Conservation (phyloP, 2,888 invertebrate species). For the Caenorhabditis sp. region DNA sequence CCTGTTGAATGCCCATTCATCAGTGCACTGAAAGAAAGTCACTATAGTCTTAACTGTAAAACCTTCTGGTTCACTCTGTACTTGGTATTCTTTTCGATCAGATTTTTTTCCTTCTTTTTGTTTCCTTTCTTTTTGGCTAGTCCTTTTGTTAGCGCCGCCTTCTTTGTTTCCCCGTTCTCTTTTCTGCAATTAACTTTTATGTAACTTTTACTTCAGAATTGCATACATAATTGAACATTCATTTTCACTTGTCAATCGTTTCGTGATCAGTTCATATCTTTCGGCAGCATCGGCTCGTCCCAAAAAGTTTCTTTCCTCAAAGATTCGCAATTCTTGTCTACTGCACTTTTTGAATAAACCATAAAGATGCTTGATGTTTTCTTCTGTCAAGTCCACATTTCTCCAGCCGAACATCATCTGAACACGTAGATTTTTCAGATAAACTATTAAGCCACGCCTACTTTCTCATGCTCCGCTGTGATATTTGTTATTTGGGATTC, state of each 20-base stretch:
- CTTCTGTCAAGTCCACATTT: slow-evolving; percentile 27
- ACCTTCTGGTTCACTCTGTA: no score
- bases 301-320: slow-evolving; percentile 28
- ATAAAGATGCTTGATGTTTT: slow-evolving; percentile 45
- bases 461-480: slow-evolving; percentile 38
- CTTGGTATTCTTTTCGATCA: no score
- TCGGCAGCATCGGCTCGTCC: slow-evolving; percentile 3
- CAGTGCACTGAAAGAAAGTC: no score
- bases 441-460: neutral
- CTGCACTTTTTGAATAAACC: slow-evolving; percentile 41
- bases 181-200: no score
- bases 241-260: neutral
- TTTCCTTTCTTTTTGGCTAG: no score
- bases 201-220: no score
- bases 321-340: slow-evolving; percentile 24
- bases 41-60: no score
- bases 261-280: neutral
- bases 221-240: no score
- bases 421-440: neutral
- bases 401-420: slow-evolving; percentile 46
- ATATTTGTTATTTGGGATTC: slow-evolving; percentile 9
- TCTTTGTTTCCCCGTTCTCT: no score
- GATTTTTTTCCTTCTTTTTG: no score
- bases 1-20: no score
- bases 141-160: no score